phyloP scores from a whole-genome alignment of 2,113 vertebrate species.

The Mesoclemmys tuberculata region DNA sequence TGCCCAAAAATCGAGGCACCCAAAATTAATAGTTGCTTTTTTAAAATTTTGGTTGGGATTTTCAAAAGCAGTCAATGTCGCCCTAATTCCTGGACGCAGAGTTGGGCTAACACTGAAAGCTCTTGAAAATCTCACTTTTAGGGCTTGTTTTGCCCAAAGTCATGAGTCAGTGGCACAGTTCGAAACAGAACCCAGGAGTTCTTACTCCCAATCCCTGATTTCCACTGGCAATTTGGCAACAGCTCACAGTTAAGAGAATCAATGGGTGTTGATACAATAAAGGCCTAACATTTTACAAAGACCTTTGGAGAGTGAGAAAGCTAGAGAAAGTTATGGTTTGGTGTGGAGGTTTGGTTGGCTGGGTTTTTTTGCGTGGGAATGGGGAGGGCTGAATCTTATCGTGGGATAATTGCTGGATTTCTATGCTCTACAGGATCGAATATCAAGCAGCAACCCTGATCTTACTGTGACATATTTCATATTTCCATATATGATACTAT shows the following conservation, averaged over 20 bases:
- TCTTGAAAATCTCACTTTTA: neutral
- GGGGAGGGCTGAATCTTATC: neutral
- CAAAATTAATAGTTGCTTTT: too few species aligned
- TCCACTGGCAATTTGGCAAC: neutral
- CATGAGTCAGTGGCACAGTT: neutral
- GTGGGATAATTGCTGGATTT: neutral
- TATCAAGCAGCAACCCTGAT: neutral
- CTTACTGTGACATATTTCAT: neutral
- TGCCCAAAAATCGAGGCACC: too few species aligned
- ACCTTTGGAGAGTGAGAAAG: neutral
- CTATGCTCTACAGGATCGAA: neutral
- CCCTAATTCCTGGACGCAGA: neutral
- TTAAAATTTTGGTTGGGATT: neutral
- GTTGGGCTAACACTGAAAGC: neutral
- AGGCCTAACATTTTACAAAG: neutral
- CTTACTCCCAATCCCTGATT: neutral
- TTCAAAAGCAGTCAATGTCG: too few species aligned
- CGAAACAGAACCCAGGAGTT: neutral
- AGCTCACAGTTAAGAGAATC: neutral
- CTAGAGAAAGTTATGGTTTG: neutral
- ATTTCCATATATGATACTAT: neutral
- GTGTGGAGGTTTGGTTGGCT: neutral
- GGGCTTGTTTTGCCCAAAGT: neutral
- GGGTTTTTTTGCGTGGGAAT: neutral
- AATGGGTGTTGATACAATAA: neutral